Percentiles rank a stretch among this genome's conserved stretches.
Evolutionary conservation across 2,888 invertebrate species (phyloP).

Genomic region (Osmoderma eremita): DNA sequence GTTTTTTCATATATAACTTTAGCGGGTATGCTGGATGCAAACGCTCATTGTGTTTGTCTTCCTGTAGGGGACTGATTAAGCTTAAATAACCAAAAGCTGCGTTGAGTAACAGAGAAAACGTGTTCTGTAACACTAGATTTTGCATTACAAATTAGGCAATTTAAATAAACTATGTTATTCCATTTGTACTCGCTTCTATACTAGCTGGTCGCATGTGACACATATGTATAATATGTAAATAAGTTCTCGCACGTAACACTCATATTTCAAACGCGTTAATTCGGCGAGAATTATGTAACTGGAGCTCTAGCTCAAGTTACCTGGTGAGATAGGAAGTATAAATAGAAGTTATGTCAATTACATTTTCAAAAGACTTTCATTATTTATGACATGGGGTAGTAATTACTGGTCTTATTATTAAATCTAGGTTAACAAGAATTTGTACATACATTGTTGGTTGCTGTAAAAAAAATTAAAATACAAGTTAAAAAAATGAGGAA

Average conservation of each 20-base stretch:
- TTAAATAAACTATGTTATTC: constrained; percentile 30
- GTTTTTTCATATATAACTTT: too few relatives aligned
- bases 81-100: constrained; percentile 21
- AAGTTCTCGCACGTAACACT: constrained; percentile 20
- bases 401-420: too few relatives aligned
- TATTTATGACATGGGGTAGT: too few relatives aligned
- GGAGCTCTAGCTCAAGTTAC: not conserved
- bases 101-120: constrained; percentile 14
- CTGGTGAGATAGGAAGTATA: too few relatives aligned
- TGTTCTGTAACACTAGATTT: constrained; percentile 24
- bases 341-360: too few relatives aligned
- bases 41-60: too few relatives aligned
- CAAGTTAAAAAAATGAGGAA: too few relatives aligned
- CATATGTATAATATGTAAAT: constrained; percentile 33
- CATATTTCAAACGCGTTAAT: constrained; percentile 8
- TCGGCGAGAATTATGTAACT: not conserved
- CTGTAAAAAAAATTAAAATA: too few relatives aligned
- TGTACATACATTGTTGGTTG: too few relatives aligned
- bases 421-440: too few relatives aligned
- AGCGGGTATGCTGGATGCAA: too few relatives aligned
- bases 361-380: too few relatives aligned
- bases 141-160: constrained; percentile 35
- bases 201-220: constrained; percentile 13
- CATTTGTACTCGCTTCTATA: constrained; percentile 32
- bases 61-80: constrained; percentile 2